Base-by-base conservation (phyloP, 2,113 vertebrate species). In the Nothoprocta pentlandii region DNA sequence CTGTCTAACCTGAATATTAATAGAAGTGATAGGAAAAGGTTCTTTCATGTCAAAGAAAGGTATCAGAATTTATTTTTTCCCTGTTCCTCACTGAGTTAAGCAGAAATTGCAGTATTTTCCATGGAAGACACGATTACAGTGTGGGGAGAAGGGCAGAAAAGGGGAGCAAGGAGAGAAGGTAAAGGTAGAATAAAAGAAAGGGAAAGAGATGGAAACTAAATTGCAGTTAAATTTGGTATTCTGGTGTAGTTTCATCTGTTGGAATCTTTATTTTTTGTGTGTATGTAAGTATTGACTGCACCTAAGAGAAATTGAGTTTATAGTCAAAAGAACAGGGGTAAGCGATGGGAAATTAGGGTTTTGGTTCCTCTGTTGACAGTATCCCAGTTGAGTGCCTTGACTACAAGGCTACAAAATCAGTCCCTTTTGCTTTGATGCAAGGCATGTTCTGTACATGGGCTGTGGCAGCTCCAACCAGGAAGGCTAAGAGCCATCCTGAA, bases 351-450 rank as follows among this genome's bases (percentile, higher is more conserved):
- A 86, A 78, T 49, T 3, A n/a, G 61, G 56, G 46, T 81, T 84
- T 10, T 59, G 32, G 21, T n/a, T 15, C 51, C 42, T 46, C 30
- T 79, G 56, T 46, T 81, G 25, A 66, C 78, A 81, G 64, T 61
- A 59, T 19, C 66, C 61, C 47, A 46, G 22, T 39, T 9, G 47
- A 71, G 51, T 14, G 5, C 4, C 9, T 81, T 63, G 28, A 63
- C 58, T 78, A 51, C 22, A 15, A 71, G 28, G 13, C 41, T 79
- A 56, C 16, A 88, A 26, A 70, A 63, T 73, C 73, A 53, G 7
- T 39, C 2, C 0, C 8, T 53, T 10, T 59, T 56, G 7, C 1
- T 8, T 21, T 76, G 23, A 39, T 69, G n/a, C 20, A 12, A 66
- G 3, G 10, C 5, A 42, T 16, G 9, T 56, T 74, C 51, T 10